phyloP scores from a whole-genome alignment of 2,113 vertebrate genomes.

The Rhagologus leucostigma region DNA sequence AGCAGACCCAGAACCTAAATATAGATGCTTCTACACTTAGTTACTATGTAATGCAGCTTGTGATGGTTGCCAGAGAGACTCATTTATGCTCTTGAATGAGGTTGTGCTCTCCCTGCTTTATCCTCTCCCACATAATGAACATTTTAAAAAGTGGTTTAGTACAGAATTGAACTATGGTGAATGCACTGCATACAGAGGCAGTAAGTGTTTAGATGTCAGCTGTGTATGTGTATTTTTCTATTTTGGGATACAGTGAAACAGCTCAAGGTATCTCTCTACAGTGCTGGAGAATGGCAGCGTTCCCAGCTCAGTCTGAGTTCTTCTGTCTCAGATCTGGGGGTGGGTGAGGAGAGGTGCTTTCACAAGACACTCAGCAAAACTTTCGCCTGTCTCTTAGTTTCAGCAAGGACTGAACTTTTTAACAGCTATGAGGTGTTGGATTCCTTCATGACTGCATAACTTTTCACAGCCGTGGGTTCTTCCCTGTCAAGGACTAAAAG shows the following conservation, averaged over 20 bases:
- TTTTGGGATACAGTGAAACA: not conserved
- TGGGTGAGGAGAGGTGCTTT: not conserved
- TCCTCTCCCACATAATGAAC: conserved; percentile 62
- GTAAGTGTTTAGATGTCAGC: conserved; percentile 28
- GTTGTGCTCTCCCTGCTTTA: conserved; percentile 52
- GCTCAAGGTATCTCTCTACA: not conserved
- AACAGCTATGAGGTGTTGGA: not conserved
- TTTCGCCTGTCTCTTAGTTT: not conserved
- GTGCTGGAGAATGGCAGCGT: not conserved
- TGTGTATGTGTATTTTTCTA: not conserved
- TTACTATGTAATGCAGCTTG: conserved; percentile 49
- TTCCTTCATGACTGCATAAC: not conserved
- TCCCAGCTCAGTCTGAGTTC: not conserved
- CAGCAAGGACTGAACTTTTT: not conserved
- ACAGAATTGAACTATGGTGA: not conserved
- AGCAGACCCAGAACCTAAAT: conserved; percentile 45
- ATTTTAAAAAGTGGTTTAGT: conserved; percentile 30
- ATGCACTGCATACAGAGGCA: not conserved
- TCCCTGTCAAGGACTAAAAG: not conserved
- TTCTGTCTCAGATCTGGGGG: not conserved
- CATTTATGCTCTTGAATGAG: conserved; percentile 53
- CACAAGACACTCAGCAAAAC: not conserved
- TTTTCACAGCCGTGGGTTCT: not conserved
- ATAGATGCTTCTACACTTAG: conserved; percentile 59
- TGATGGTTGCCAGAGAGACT: conserved; percentile 70